These are phyloP conservation scores for Alaudala cheleensis DNA, from an alignment of 2,113 vertebrate species.

Conservation along the genomic window DNA sequence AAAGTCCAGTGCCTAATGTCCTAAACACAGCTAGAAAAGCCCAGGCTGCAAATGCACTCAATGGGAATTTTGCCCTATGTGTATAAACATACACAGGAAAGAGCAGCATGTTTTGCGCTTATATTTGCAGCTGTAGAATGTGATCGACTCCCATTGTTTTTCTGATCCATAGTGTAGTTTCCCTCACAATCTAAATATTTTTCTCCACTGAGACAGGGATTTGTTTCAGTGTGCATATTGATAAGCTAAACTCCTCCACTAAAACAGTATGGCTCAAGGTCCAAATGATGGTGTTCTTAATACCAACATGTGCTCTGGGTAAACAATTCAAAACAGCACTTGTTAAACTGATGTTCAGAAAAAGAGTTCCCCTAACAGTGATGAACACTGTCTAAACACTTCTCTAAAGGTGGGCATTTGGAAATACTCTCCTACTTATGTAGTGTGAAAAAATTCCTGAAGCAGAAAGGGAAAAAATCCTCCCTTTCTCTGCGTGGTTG, in stretches of 20 bases:
- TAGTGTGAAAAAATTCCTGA: not conserved
- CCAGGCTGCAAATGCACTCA: slow-evolving; percentile 39
- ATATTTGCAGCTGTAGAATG: slow-evolving; percentile 37
- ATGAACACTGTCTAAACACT: not conserved
- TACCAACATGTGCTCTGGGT: not conserved
- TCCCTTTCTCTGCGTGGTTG: rapidly evolving
- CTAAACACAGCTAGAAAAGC: slow-evolving; percentile 56
- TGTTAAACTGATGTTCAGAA: not conserved
- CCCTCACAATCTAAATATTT: not conserved
- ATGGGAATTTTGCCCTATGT: slow-evolving; percentile 12
- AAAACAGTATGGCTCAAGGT: not conserved
- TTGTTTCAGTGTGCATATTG: not conserved
- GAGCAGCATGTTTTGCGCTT: not conserved
- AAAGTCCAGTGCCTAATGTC: slow-evolving; percentile 25
- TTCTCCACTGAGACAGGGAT: not conserved
- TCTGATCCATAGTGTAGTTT: slow-evolving; percentile 7
- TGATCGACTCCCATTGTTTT: slow-evolving; percentile 30
- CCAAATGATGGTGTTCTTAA: not conserved
- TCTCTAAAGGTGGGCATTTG: not conserved
- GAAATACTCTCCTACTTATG: not conserved
- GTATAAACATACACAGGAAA: slow-evolving; percentile 31
- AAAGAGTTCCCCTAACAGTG: not conserved
- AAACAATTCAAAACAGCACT: not conserved
- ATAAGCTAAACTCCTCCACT: not conserved
- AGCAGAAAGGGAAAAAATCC: not conserved